A percentile compares a stretch with the other conserved stretches of the same genome.
Evolutionary conservation across 2,888 invertebrate species (phyloP).

Genomic region (Torymus auratus): DNA sequence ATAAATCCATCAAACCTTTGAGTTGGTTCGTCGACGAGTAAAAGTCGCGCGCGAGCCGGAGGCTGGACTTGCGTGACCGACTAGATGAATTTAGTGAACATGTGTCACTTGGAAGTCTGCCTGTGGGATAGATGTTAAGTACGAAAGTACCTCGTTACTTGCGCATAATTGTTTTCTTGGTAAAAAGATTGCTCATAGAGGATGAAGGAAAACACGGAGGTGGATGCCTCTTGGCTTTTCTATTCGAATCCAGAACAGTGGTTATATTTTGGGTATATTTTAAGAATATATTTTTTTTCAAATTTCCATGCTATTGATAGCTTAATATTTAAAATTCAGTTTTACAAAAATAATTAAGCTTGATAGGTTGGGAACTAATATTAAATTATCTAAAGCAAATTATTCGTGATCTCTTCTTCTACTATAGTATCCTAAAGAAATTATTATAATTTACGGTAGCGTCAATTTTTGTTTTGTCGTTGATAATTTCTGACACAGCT

Average conservation of each 20-base stretch:
- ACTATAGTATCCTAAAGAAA: no score
- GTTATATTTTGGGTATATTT: no score
- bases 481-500: no score
- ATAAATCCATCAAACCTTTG: constrained; percentile 42
- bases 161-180: constrained; percentile 63
- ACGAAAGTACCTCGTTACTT: constrained; percentile 62
- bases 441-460: no score
- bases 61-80: constrained; percentile 38
- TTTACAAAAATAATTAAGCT: no score
- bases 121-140: constrained; percentile 54
- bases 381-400: constrained; percentile 32
- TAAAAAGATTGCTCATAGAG: constrained; percentile 50
- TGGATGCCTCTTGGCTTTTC: neutral
- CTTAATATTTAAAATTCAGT: no score
- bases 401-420: neutral
- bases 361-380: neutral
- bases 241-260: no score
- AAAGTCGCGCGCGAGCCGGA: constrained; percentile 24
- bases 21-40: constrained; percentile 22
- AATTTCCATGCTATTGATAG: no score
- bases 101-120: constrained; percentile 16
- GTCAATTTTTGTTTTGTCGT: no score
- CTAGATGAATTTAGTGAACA: constrained; percentile 51
- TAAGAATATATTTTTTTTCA: no score
- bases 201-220: neutral